Base-by-base conservation (phyloP, 2,797 vertebrate species). In the Sebastes melanostomus region DNA sequence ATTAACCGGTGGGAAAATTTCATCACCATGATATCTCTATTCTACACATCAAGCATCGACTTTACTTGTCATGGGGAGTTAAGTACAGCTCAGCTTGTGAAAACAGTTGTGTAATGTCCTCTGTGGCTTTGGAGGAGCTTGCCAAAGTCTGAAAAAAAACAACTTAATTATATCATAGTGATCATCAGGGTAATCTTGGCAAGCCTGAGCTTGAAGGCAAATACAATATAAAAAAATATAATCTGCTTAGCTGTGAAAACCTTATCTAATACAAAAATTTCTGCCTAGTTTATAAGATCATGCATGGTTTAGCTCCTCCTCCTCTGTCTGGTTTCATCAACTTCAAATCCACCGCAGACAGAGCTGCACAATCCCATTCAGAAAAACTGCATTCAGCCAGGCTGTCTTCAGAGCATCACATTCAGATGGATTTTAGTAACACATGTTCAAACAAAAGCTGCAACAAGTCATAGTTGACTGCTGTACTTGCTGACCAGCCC, bases 221-320 rank as follows among this genome's bases (percentile, higher is more conserved):
- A 63, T 36, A 34, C 1, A 42, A 13, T 66, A 8, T 18, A 36
- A 58, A 70, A 30, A 58, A 16, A 18, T 70, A n/a, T 20, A 70
- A 58, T 27, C 36, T 79, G 5, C 50, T 63, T 30, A 76, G 61
- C 24, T 72, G 38, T 27, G 38, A 74, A 67, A 78, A 63, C 30
- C 56, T 75, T 36, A 50, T 81, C n/a, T 32, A 50, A 46, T 56
- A 32, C 55, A 81, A 38, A 78, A 32, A 81, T 59, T 20, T 63
- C 66, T 67, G 56, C 25, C 61, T 34, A 54, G 29, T 65, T 71
- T 66, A 68, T 50, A 72, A 60, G 50, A 72, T 68, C 54, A 46
- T 36, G 25, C n/a, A 65, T 6, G 11, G 29, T 68, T 72, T 65
- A 50, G 68, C 52, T 63, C 34, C 36, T 66, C 66, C 72, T 62